phyloP scores from a whole-genome alignment of 2,888 invertebrate species.

The Pinctada fucata region DNA sequence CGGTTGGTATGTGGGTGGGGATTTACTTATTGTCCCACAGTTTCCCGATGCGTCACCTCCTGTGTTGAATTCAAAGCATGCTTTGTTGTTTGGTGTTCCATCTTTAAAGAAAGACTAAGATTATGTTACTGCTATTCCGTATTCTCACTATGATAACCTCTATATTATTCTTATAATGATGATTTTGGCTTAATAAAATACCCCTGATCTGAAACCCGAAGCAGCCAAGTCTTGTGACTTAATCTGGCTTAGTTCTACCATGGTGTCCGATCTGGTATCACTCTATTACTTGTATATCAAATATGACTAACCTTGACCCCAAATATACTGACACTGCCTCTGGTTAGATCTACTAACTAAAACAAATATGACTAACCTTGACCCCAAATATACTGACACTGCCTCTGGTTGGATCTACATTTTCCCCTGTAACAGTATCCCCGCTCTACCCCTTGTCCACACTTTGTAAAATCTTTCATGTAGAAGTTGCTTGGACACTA shows the following conservation, averaged over 20 bases:
- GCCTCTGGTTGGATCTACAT: constrained; percentile 21
- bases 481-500: constrained; percentile 31
- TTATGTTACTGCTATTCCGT: neutral
- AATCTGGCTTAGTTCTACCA: no score
- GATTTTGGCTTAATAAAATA: no score
- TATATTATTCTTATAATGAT: neutral
- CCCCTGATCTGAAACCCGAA: no score
- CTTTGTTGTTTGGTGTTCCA: neutral
- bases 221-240: no score
- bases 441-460: neutral
- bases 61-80: constrained; percentile 12
- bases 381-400: constrained; percentile 37
- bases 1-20: neutral
- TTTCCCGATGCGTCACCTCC: constrained; percentile 11
- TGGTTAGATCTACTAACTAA: constrained; percentile 8
- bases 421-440: constrained; percentile 36
- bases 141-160: neutral
- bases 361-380: constrained; percentile 9
- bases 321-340: constrained; percentile 32
- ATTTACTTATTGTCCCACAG: constrained; percentile 16
- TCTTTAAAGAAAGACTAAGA: neutral
- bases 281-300: no score
- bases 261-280: no score
- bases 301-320: constrained; percentile 28
- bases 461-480: constrained; percentile 20